phyloP scores from a whole-genome alignment of 2,797 vertebrate species.

The Vipera latastei region DNA sequence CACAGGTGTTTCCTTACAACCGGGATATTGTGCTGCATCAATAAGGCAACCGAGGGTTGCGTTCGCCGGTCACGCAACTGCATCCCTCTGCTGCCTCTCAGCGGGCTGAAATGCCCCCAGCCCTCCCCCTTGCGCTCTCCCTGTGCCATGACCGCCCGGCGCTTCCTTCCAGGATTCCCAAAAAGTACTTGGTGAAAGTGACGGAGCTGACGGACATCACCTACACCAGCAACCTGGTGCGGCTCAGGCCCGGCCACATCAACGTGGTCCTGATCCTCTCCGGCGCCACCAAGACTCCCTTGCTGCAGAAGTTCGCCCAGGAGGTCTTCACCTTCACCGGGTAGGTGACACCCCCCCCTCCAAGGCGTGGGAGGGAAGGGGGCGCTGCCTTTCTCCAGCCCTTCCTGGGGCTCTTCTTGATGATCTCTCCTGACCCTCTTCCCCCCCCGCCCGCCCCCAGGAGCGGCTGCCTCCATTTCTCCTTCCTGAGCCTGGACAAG shows the following conservation, averaged over 20 bases:
- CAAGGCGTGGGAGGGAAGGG: no score
- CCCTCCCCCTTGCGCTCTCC: not conserved
- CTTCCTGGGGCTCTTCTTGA: not conserved
- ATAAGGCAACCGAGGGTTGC: not conserved
- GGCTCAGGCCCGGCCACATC: conserved; percentile 91
- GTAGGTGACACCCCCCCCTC: conserved; percentile 65
- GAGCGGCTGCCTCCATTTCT: conserved; percentile 92
- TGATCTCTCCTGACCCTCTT: no score
- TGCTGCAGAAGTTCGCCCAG: conserved; percentile 94
- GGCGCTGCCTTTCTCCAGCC: no score
- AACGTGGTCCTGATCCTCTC: conserved; percentile 96
- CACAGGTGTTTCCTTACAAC: conserved; percentile 61
- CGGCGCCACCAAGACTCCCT: conserved; percentile 84
- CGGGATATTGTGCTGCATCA: not conserved
- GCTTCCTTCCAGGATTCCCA: conserved; percentile 81
- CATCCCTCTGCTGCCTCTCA: not conserved
- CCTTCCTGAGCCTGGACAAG: conserved; percentile 95
- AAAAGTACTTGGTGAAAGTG: conserved; percentile 94
- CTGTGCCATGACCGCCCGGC: not conserved
- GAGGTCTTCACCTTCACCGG: conserved; percentile 96
- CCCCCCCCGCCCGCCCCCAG: conserved; percentile 59
- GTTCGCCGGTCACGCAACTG: not conserved
- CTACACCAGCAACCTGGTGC: conserved; percentile 93
- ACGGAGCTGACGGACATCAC: conserved; percentile 95
- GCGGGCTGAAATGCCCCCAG: not conserved